Evolutionary conservation across 2,888 invertebrate genomes (phyloP).

Genomic region (Lasioglossum leucozonium): DNA sequence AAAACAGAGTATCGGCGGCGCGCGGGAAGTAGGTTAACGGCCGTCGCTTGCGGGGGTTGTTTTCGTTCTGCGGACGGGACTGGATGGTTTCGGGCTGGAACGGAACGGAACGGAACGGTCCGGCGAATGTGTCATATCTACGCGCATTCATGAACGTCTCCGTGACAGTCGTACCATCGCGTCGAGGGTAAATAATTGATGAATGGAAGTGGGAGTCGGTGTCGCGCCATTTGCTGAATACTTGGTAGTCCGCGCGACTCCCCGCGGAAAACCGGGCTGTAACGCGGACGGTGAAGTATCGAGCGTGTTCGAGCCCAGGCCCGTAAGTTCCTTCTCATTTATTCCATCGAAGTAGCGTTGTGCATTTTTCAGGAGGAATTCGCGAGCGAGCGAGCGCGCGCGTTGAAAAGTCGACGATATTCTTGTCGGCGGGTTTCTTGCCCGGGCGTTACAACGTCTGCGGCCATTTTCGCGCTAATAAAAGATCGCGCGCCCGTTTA

Average conservation of each 20-base stretch:
- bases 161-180: conserved; percentile 46
- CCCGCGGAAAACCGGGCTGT: conserved; percentile 33
- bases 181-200: conserved; percentile 70
- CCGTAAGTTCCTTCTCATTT: conserved; percentile 41
- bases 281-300: conserved; percentile 43
- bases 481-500: background rate
- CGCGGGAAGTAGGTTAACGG: conserved; percentile 58
- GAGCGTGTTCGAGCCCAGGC: conserved; percentile 8
- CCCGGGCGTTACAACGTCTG: background rate
- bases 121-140: conserved; percentile 52
- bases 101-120: conserved; percentile 34
- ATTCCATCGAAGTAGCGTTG: conserved; percentile 26
- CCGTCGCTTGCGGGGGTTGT: conserved; percentile 36
- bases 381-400: background rate
- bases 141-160: conserved; percentile 56
- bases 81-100: conserved; percentile 8
- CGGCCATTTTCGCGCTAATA: background rate
- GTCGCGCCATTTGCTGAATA: conserved; percentile 55
- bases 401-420: conserved; percentile 25
- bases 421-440: conserved; percentile 11
- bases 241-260: conserved; percentile 42
- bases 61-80: conserved; percentile 43
- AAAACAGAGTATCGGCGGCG: conserved; percentile 20
- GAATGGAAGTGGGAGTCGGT: conserved; percentile 65
- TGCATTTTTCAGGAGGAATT: conserved; percentile 38